A percentile compares a stretch with the other conserved stretches of the same genome.
Evolutionary conservation across 2,113 vertebrate species (phyloP).

Genomic region (Clarias batrachus): DNA sequence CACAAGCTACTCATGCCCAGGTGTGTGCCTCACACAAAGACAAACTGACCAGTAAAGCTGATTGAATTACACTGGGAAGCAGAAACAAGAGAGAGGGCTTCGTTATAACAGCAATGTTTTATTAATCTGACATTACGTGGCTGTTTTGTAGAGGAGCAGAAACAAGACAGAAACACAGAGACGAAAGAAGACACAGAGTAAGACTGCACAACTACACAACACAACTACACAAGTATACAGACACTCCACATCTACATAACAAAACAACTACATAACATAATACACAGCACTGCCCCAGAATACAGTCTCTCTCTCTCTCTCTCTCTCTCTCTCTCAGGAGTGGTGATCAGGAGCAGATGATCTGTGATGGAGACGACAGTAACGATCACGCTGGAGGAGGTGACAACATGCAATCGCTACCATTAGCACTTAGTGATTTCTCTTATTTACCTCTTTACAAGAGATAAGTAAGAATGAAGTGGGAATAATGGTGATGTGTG

Average conservation of each 20-base stretch:
- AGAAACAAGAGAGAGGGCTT: too few relatives aligned
- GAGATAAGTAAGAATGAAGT: neutral
- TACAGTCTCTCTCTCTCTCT: slow-evolving; percentile 1
- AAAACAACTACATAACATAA: neutral
- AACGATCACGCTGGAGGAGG: neutral
- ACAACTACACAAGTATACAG: neutral
- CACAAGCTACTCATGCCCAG: too few relatives aligned
- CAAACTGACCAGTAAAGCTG: too few relatives aligned
- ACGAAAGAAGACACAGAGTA: neutral
- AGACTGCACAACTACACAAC: neutral
- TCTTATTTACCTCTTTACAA: too few relatives aligned
- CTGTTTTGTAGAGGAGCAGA: neutral
- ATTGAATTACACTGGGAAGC: too few relatives aligned
- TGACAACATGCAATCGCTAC: neutral
- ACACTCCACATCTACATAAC: neutral
- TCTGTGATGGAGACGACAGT: neutral
- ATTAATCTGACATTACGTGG: too few relatives aligned
- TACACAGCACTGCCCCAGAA: neutral
- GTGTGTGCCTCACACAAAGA: too few relatives aligned
- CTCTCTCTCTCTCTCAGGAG: slow-evolving; percentile 17
- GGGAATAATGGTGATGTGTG: neutral
- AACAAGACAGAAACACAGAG: neutral
- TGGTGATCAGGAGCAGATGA: neutral
- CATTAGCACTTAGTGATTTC: too few relatives aligned
- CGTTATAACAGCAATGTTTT: neutral